Evolutionary conservation across 2,113 vertebrate species (phyloP).

Genomic region (Eudyptes chrysolophus): DNA sequence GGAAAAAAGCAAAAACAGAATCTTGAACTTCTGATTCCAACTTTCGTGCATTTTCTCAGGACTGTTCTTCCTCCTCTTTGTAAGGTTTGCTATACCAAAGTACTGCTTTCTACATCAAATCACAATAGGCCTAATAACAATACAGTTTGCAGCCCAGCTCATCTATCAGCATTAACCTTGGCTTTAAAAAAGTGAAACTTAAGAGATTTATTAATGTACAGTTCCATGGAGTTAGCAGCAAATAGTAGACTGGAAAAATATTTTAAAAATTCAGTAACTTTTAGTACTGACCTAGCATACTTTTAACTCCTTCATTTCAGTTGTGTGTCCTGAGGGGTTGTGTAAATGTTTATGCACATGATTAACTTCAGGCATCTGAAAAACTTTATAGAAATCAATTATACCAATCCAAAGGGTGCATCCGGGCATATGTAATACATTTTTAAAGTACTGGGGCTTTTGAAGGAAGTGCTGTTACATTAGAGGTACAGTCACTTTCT

Average conservation of each 20-base stretch:
- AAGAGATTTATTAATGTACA: background rate
- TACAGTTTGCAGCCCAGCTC: background rate
- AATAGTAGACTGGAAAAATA: background rate
- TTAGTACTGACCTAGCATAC: background rate
- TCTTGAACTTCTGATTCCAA: background rate
- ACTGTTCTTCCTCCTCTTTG: background rate
- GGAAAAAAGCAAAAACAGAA: background rate
- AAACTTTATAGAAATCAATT: background rate
- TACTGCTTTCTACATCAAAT: background rate
- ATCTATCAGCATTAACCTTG: background rate
- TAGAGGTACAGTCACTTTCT: background rate
- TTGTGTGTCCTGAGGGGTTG: background rate
- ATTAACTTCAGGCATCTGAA: background rate
- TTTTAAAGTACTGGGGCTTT: background rate
- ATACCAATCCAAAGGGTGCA: background rate
- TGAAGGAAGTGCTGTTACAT: background rate
- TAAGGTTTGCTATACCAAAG: background rate
- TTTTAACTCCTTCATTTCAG: background rate
- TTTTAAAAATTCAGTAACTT: background rate
- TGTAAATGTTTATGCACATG: background rate
- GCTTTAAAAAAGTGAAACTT: background rate
- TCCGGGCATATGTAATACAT: background rate
- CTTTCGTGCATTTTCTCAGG: background rate
- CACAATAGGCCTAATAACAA: background rate
- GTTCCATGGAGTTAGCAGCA: background rate